Evolutionary conservation across 2,797 vertebrate species (phyloP).

Genomic region (Hoplostethus atlanticus): DNA sequence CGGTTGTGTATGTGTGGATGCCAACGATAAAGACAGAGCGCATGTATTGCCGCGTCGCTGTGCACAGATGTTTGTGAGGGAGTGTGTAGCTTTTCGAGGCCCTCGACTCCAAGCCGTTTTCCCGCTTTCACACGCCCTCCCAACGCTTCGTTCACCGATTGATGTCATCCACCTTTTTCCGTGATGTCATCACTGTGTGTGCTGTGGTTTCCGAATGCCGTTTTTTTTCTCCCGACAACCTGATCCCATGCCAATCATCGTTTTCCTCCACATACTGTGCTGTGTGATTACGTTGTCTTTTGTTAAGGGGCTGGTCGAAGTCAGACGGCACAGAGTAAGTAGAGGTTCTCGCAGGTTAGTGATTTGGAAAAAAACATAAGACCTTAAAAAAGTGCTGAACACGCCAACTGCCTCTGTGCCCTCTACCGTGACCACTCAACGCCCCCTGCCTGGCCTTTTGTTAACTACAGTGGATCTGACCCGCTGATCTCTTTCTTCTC

Average conservation of each 20-base stretch:
- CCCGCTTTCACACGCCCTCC: slow-evolving; percentile 37
- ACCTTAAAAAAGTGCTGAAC: slow-evolving; percentile 15
- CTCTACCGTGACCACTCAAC: slow-evolving; percentile 47
- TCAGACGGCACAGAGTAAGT: slow-evolving; percentile 73
- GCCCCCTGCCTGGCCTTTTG: slow-evolving; percentile 31
- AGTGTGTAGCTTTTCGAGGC: slow-evolving; percentile 30
- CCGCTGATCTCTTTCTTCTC: slow-evolving; percentile 35
- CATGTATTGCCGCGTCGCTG: slow-evolving; percentile 13
- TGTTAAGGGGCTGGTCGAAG: slow-evolving; percentile 21
- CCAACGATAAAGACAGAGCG: slow-evolving; percentile 8
- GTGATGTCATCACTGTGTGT: slow-evolving; percentile 66
- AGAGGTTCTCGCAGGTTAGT: not conserved
- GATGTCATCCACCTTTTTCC: slow-evolving; percentile 66
- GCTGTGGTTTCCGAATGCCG: slow-evolving; percentile 64
- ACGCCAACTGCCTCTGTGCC: slow-evolving; percentile 61
- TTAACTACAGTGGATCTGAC: slow-evolving; percentile 15
- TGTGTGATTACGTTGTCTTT: slow-evolving; percentile 51
- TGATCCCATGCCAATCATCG: slow-evolving; percentile 63
- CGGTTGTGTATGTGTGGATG: slow-evolving; percentile 5
- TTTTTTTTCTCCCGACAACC: slow-evolving; percentile 40
- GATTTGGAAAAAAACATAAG: not conserved
- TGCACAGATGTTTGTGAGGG: slow-evolving; percentile 44
- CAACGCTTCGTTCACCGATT: slow-evolving; percentile 58
- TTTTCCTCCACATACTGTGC: slow-evolving; percentile 32
- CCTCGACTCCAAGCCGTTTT: slow-evolving; percentile 28